These are phyloP conservation scores for Bombus superbus DNA, from an alignment of 1,140 invertebrate genomes.

Conservation along the genomic window DNA sequence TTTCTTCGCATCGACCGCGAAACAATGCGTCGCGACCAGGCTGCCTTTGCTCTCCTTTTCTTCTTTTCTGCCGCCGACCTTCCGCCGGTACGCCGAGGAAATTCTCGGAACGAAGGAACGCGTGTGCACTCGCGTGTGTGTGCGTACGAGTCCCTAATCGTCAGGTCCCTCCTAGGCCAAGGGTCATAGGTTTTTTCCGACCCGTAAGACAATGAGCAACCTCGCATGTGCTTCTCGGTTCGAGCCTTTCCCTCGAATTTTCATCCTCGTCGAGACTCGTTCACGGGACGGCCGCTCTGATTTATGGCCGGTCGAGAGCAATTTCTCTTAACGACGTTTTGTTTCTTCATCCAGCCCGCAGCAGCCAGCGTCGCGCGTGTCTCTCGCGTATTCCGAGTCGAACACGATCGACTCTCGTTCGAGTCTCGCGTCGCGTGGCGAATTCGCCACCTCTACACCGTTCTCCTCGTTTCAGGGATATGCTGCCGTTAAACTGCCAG, in stretches of 20 bases:
- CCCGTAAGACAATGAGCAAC: slow-evolving; percentile 26
- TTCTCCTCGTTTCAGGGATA: slow-evolving; percentile 70
- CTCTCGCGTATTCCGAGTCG: background rate
- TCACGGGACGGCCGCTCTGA: background rate
- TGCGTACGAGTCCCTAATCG: slow-evolving; percentile 5
- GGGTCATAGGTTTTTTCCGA: slow-evolving; percentile 15
- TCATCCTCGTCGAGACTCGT: background rate
- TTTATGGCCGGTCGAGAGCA: slow-evolving; percentile 1
- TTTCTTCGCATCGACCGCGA: slow-evolving; percentile 10
- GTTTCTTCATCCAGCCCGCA: too few species aligned
- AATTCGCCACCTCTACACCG: background rate
- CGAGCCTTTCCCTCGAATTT: background rate
- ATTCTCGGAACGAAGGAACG: slow-evolving; percentile 26
- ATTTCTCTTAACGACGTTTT: background rate
- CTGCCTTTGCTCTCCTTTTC: background rate
- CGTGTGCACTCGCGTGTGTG: background rate
- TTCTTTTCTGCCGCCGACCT: background rate
- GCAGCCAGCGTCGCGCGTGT: background rate
- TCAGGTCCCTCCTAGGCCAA: background rate
- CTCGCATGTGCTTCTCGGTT: slow-evolving; percentile 25
- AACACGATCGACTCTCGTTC: background rate
- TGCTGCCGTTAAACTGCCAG: slow-evolving; percentile 74
- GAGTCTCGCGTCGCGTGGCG: too few species aligned
- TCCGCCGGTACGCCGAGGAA: background rate
- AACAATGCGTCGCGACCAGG: slow-evolving; percentile 42